Evolutionary conservation across 2,888 invertebrate genomes (phyloP), one percentile per base, ranked within the genome.

Genomic region (Zaprionus lineosus): DNA sequence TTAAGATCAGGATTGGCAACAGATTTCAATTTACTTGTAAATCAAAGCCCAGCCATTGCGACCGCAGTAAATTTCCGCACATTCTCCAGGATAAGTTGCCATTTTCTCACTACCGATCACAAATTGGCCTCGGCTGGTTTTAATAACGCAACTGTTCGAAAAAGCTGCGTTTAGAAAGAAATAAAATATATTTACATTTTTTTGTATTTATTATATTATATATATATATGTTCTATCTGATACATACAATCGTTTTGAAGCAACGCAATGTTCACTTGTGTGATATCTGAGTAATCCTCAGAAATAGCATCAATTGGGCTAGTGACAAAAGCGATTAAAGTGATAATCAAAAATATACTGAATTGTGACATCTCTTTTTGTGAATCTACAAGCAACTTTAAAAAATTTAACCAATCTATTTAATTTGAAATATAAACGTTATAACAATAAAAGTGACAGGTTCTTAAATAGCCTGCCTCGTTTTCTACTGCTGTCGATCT

Each of bases 391-490:
- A n/a, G n/a, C n/a, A n/a, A n/a, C 21, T 57, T 58, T 69, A 65
- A 55, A 41, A 78, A 82, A 71, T 74, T 64, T 67, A 29, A 58
- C 70, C 63, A 62, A 63, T 40, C 53, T 52, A 67, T 60, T 78
- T 41, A 59, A 78, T 74, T 76, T 36, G 29, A 47, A 37, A 39
- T 55, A 53, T 21, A 43, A 33, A 11, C 41, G 19, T 46, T 14
- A n/a, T n/a, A n/a, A n/a, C n/a, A 21, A 14, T 50, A 24, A 36
- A 16, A 50, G 16, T 58, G 62, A 57, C 44, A 40, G 39, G 26
- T 43, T 53, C 50, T 39, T 39, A 46, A 46, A 63, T 33, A 33
- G 76, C 58, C 63, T 76, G 47, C 73, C 39, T 21, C 43, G 71
- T 43, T 64, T 43, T 29, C 63, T 43, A 26, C 31, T 36, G 52